Base-by-base conservation (phyloP, 2,888 invertebrate genomes). In the Eilema griseolum region DNA sequence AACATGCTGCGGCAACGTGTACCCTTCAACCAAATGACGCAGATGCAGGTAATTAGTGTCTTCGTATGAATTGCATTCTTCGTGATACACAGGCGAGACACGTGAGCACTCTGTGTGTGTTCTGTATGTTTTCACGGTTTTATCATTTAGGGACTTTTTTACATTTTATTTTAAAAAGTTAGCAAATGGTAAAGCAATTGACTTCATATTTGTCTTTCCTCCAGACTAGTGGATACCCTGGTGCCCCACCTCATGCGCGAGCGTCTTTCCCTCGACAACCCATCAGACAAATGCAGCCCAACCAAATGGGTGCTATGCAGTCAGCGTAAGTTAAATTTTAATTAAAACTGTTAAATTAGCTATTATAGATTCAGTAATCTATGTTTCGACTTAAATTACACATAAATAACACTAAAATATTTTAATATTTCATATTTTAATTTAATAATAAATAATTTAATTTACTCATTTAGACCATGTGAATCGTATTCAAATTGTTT, bases 1-100 rank as follows among this genome's bases (percentile, higher is more conserved):
- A 97, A 98, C 85, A 98, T 98, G 98, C 92, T 98, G 68, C 96
- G 98, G 0, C 96, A 97, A 83, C 96, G 98, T 8, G 96, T 97
- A 78, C 98, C 98, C 0, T 92, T 95, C 85, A 95, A 96, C 78
- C 96, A 96, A 80, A 94, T 95, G 90, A 85, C 93, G 56, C 94
- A 94, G 76, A 94, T 94, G 92, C 95, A 93, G 90, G 95, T 78
- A 75, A 16, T 16, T 46, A 28, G n/a, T 31, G 61, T 52, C 52
- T 8, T 52, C 2, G 2, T 52, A 52, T 20, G 2, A n/a, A 52
- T n/a, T 46, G 16, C 7, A 46, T 20, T 46, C 7, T 20, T 8
- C 8, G 10, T n/a, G 14, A 41, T 41, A 2, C 7, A 41, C 5
- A 41, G 41, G 11, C 41, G 41, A 41, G 3, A n/a, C n/a, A n/a